These are phyloP conservation scores for Micromys minutus DNA, from an alignment of 2,113 vertebrate species.

Conservation along the genomic window DNA sequence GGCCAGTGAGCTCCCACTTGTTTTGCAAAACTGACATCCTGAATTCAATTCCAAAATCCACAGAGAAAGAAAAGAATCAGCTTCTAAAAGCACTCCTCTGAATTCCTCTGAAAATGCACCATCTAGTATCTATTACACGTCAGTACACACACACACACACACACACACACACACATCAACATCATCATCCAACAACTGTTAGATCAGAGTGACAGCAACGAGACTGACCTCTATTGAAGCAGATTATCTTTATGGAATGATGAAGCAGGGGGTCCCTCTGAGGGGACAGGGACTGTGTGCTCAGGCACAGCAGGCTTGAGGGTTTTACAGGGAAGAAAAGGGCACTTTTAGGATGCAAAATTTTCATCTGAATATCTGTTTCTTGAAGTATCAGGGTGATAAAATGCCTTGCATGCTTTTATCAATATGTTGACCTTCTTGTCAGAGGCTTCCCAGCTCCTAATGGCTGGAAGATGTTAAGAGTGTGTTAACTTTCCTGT, in stretches of 20 bases:
- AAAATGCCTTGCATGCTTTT: not conserved
- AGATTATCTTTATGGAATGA: not conserved
- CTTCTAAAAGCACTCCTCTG: not conserved
- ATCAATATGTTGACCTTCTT: not conserved
- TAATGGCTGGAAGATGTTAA: not conserved
- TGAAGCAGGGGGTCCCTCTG: not conserved
- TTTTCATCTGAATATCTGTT: not conserved
- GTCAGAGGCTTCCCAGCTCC: not conserved
- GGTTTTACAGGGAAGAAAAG: not conserved
- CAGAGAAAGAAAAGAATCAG: not conserved
- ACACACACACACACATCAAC: not conserved
- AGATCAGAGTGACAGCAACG: not conserved
- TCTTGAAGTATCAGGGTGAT: not conserved
- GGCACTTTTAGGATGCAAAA: not conserved
- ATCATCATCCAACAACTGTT: too few species aligned
- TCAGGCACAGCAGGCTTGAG: too few species aligned
- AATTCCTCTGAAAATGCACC: not conserved
- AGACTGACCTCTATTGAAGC: not conserved
- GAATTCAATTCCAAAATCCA: not conserved
- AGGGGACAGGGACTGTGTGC: not conserved
- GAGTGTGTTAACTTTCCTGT: not conserved
- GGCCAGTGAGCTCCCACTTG: not conserved
- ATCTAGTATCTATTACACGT: too few species aligned
- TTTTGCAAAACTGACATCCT: not conserved
- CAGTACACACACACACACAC: not conserved